A percentile compares a stretch with the other conserved stretches of the same genome.
Evolutionary conservation across 2,888 invertebrate species (phyloP).

Genomic region (Orthosia incerta): DNA sequence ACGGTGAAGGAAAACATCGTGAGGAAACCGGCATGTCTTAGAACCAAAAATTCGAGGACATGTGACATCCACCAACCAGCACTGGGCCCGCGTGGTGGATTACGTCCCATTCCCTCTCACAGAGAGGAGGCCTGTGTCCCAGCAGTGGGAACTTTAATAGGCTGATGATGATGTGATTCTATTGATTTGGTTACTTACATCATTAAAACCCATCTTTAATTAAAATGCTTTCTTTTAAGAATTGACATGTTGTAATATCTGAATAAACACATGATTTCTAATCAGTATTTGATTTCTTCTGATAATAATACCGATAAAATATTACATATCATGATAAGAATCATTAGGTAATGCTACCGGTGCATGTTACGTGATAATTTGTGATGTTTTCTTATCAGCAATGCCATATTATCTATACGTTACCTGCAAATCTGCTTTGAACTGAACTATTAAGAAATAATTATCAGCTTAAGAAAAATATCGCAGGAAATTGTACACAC

Average conservation of each 20-base stretch:
- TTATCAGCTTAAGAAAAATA: conserved; percentile 3
- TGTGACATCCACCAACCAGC: too few species aligned
- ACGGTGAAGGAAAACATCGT: too few species aligned
- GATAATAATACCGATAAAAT: conserved; percentile 32
- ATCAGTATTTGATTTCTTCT: conserved; percentile 2
- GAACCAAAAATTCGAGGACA: too few species aligned
- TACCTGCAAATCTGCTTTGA: conserved; percentile 7
- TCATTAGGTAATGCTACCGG: conserved; percentile 23
- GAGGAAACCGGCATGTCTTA: too few species aligned
- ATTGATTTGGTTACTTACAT: too few species aligned
- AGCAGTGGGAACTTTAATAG: too few species aligned
- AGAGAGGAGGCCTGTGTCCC: too few species aligned
- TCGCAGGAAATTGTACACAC: too few species aligned
- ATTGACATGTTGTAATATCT: neutral
- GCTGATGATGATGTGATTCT: too few species aligned
- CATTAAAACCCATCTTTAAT: too few species aligned
- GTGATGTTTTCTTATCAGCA: conserved; percentile 28
- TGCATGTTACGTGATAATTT: conserved; percentile 47
- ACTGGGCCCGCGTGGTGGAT: too few species aligned
- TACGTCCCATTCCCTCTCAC: too few species aligned
- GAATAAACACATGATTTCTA: neutral
- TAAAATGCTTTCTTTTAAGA: neutral
- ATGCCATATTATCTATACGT: conserved; percentile 4
- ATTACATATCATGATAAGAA: conserved; percentile 36
- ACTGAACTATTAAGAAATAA: conserved; percentile 1